Evolutionary conservation across 37 sponge, comb jelly and placozoan genomes (phyloP), one percentile per base, ranked within the genome.

Genomic region (Chondrilla cf. caribensis): DNA sequence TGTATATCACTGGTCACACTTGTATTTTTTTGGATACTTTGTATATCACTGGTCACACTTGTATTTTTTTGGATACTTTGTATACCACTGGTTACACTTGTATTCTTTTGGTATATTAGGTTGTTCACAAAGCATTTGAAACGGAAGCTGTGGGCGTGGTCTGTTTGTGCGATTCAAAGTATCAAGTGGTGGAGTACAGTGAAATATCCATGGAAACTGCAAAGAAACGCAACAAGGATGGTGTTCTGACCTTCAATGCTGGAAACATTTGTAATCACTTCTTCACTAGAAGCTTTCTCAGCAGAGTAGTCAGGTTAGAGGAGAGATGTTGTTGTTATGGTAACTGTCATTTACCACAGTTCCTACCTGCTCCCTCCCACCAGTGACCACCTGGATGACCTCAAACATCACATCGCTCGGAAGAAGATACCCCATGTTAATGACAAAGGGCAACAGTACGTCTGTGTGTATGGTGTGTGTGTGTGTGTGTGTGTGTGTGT

Each of bases 121-220:
- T 98, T 14, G 99, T 98, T 58, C 73, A 86, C 57, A 98, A 98
- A 84, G 71, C 78, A 1, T 67, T 73, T 32, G 94, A 96, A 1
- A 89, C 89, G 0, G 99, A 98, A 70, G 86, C 87, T n/a, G 99
- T 98, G 39, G 99, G 99, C 37, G 92, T 98, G 70, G 86, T 98
- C 32, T 95, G 96, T 65, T 7, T 47, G 36, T 86, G 86, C 37
- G 86, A 98, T 42, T 90, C 88, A 26, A 89, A 87, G 54, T 95
- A 91, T 65, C 94, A 96, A 85, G 96, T 98, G 44, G 94, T 95
- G 14, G 99, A 98, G 84, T 98, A 98, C 84, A 98, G 99, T 77
- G 99, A 98, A 71, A 89, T 98, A n/a, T 86, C 90, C 29, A 18
- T 60, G 33, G 88, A 89, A 40, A 89, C 86, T n/a, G 96, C 99